Conservation (phyloP, 2,888 invertebrate species). For the Tanytarsus gracilentus region DNA sequence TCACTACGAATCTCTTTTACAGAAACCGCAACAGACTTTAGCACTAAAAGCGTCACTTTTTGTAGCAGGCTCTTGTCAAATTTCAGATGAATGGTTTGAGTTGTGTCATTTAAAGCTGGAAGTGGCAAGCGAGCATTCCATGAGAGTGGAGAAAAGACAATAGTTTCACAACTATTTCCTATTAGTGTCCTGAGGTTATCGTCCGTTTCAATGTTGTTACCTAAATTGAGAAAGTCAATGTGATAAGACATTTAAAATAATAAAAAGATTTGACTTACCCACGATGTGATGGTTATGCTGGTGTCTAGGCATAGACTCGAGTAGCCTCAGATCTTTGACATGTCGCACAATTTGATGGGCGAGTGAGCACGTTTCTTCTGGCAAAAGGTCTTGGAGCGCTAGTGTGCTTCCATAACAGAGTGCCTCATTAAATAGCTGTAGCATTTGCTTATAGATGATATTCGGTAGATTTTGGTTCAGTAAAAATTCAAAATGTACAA, state of each 20-base stretch:
- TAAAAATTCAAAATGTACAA: constrained; percentile 69
- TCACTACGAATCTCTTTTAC: constrained; percentile 84
- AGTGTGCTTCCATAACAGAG: constrained; percentile 85
- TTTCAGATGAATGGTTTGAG: no score
- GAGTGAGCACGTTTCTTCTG: constrained; percentile 78
- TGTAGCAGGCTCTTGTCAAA: constrained; percentile 71
- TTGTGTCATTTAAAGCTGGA: constrained; percentile 36
- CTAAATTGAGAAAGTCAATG: no score
- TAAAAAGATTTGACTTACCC: no score
- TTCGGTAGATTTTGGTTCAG: constrained; percentile 64
- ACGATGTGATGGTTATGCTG: background rate
- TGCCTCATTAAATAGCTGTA: constrained; percentile 81
- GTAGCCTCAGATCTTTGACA: constrained; percentile 72
- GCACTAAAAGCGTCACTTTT: constrained; percentile 74
- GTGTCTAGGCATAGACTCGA: constrained; percentile 41
- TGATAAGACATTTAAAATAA: no score
- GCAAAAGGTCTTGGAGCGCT: constrained; percentile 76
- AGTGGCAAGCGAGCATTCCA: constrained; percentile 34
- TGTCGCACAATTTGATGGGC: constrained; percentile 79
- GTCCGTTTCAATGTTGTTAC: background rate
- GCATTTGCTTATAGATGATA: constrained; percentile 73
- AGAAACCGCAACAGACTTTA: constrained; percentile 82
- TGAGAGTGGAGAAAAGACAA: constrained; percentile 9
- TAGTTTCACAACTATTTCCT: constrained; percentile 15
- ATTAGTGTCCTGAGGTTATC: constrained; percentile 19